Evolutionary conservation across 2,113 vertebrate genomes (phyloP).

Genomic region (Cyphomyrus plagiostoma): DNA sequence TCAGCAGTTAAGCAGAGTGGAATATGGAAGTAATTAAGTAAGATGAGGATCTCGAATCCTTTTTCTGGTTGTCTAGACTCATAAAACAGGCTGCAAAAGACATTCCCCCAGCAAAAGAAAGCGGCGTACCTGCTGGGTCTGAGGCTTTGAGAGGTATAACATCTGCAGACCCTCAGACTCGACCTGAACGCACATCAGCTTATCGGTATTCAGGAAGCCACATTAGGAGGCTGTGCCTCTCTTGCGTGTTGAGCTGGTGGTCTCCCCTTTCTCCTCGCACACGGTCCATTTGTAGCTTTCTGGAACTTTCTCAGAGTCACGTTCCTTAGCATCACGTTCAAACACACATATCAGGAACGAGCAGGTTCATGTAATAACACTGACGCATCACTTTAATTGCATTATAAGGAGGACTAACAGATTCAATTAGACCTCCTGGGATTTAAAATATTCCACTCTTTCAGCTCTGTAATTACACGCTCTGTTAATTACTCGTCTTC

Average conservation of each 20-base stretch:
- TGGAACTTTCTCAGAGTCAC: neutral
- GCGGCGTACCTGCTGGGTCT: neutral
- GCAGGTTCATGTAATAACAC: neutral
- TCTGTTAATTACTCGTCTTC: conserved; percentile 9
- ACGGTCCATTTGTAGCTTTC: neutral
- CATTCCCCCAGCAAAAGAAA: neutral
- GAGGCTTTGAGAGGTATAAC: neutral
- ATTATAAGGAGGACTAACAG: neutral
- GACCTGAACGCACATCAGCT: neutral
- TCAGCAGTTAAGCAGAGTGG: neutral
- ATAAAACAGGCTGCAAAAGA: neutral
- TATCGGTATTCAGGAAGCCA: neutral
- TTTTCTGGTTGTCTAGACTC: neutral
- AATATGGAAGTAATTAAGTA: neutral
- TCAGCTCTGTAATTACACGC: conserved; percentile 10
- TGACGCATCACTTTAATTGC: neutral
- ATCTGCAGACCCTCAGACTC: neutral
- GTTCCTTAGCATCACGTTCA: neutral
- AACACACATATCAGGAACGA: neutral
- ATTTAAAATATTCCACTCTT: neutral
- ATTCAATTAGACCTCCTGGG: conserved; percentile 6
- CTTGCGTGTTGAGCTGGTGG: neutral
- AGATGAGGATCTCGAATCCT: neutral
- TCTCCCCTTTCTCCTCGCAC: neutral
- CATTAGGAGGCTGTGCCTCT: neutral